A percentile compares a stretch with the other conserved stretches of the same genome.
phyloP scores from a whole-genome alignment of 2,888 invertebrate species.

The Phengaris alcon region DNA sequence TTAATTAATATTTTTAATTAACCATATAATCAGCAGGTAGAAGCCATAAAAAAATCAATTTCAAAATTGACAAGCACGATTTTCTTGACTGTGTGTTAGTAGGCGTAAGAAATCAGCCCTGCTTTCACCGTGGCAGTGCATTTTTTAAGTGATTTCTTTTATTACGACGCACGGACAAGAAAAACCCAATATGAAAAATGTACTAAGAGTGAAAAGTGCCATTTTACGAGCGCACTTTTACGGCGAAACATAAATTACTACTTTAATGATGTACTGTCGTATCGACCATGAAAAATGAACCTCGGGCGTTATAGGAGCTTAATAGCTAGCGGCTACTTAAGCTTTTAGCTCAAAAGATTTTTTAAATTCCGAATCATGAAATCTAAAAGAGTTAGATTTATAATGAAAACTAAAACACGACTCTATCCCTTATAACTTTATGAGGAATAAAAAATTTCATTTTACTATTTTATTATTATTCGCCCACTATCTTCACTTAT shows the following conservation, averaged over 20 bases:
- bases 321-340: too few relatives aligned
- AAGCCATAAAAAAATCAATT: too few relatives aligned
- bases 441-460: too few relatives aligned
- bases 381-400: too few relatives aligned
- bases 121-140: constrained; percentile 55
- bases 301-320: neutral
- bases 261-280: constrained; percentile 8
- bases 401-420: too few relatives aligned
- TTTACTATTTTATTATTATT: too few relatives aligned
- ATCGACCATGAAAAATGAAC: constrained; percentile 10
- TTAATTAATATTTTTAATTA: too few relatives aligned
- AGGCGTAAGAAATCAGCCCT: constrained; percentile 53
- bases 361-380: too few relatives aligned
- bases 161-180: constrained; percentile 68
- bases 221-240: constrained; percentile 64
- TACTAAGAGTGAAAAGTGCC: constrained; percentile 65
- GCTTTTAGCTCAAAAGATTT: too few relatives aligned
- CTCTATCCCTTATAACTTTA: too few relatives aligned
- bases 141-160: constrained; percentile 76
- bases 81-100: constrained; percentile 47
- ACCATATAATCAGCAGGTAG: too few relatives aligned
- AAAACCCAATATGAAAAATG: constrained; percentile 63
- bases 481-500: too few relatives aligned
- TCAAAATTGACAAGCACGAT: neutral
- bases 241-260: constrained; percentile 48